phyloP scores from a whole-genome alignment of 2,888 invertebrate genomes.

The Teleiodes luculella region DNA sequence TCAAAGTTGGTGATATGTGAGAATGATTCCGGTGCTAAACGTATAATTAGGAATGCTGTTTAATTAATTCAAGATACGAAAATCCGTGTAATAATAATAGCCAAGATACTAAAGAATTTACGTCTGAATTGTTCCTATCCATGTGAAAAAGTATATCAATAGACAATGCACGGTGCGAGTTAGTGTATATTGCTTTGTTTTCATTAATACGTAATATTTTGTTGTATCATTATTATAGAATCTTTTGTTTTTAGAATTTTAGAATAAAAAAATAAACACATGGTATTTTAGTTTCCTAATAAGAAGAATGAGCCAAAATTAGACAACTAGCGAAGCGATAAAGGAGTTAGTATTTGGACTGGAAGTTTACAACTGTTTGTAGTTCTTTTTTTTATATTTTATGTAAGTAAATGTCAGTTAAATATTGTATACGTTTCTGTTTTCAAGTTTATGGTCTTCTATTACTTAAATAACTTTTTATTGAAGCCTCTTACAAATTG shows the following conservation, averaged over 20 bases:
- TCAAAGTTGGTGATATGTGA: too few species aligned
- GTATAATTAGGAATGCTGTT: not conserved
- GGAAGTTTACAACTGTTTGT: too few species aligned
- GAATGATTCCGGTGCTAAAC: not conserved
- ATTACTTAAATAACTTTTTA: too few species aligned
- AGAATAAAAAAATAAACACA: not conserved
- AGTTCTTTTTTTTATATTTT: too few species aligned
- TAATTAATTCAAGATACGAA: constrained; percentile 6
- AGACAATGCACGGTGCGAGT: constrained; percentile 3
- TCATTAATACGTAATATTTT: constrained; percentile 1
- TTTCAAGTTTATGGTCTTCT: too few species aligned
- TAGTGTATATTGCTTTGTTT: constrained; percentile 1
- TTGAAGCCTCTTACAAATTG: too few species aligned
- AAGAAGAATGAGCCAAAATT: too few species aligned
- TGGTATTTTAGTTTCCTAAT: too few species aligned
- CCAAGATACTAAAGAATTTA: constrained; percentile 9
- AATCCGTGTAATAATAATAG: constrained; percentile 10
- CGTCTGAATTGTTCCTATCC: constrained; percentile 8
- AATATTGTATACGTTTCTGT: too few species aligned
- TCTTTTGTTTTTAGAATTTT: not conserved
- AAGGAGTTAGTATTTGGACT: too few species aligned
- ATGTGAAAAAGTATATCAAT: constrained; percentile 12
- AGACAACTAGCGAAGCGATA: too few species aligned
- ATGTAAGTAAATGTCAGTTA: too few species aligned
- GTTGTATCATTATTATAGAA: not conserved